Evolutionary conservation across 2,797 vertebrate species (phyloP).

Genomic region (Coregonus suidteri): DNA sequence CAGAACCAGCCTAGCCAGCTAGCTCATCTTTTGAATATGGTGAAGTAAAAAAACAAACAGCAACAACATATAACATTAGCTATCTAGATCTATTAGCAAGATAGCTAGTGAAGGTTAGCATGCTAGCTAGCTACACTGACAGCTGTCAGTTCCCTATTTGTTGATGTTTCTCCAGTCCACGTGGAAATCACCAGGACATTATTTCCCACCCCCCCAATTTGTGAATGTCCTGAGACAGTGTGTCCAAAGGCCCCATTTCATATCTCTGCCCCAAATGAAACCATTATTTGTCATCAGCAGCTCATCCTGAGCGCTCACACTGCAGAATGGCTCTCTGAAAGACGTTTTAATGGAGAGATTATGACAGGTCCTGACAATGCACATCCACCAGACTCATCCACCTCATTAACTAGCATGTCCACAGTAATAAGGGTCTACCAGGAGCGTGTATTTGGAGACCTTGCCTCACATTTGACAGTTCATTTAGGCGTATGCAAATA

Average conservation of each 20-base stretch:
- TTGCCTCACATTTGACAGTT: conserved; percentile 16
- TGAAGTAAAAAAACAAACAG: too few relatives aligned
- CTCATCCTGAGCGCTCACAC: not conserved
- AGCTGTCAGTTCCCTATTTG: too few relatives aligned
- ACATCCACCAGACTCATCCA: not conserved
- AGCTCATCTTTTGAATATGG: too few relatives aligned
- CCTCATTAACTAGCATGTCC: conserved; percentile 22
- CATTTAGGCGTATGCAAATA: conserved; percentile 21
- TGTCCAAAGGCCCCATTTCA: not conserved
- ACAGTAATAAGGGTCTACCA: conserved; percentile 3
- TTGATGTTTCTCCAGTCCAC: too few relatives aligned
- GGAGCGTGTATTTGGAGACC: not conserved
- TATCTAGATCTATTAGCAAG: too few relatives aligned
- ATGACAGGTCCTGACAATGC: not conserved
- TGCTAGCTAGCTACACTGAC: too few relatives aligned
- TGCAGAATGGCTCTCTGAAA: not conserved
- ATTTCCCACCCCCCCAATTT: too few relatives aligned
- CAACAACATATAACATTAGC: too few relatives aligned
- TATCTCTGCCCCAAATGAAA: not conserved
- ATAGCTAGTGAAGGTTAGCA: too few relatives aligned
- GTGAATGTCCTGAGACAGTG: not conserved
- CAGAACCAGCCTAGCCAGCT: too few relatives aligned
- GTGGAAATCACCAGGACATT: too few relatives aligned
- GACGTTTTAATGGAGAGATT: not conserved
- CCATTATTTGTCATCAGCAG: conserved; percentile 2